Base-by-base conservation (phyloP, 2,113 vertebrate genomes). In the Hippoglossus stenolepis region DNA sequence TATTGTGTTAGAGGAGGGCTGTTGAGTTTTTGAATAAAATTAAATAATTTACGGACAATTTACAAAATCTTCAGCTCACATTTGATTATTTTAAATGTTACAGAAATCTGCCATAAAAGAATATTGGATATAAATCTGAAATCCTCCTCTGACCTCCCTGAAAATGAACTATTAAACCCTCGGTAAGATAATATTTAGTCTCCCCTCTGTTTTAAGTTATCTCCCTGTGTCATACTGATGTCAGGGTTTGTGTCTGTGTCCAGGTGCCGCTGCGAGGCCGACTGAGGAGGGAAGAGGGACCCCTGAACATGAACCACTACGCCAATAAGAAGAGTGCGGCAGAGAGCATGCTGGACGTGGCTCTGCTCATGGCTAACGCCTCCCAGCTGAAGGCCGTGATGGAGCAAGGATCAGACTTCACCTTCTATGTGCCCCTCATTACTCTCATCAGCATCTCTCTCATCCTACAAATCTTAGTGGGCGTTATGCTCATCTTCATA, bases 271-370 rank as follows among this genome's bases (percentile, higher is more conserved):
- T 64, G 13, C 28, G 9, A 1, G 38, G 18, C 0, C 83, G 2
- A 61, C 43, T 77, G 86, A 78, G 88, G 56, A 80, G 83, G 2
- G 83, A 74, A 14, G 78, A 66, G 2, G 49, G 54, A 18, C 94
- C 93, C 5, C 93, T 99, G 79, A 98, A 99, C 81, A 94, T 99
- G 89, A 99, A 99, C 91, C 94, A 97, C 74, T 99, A 99, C 0
- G 97, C 98, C 71, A 99, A 98, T 70, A 99, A 99, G 95, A 99
- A 99, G 94, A 99, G 97, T 0, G 97, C 96, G 0, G 98, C 97
- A 0, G 97, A 99, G 85, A 99, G 98, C 93, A 99, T 99, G 98
- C 89, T 99, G 93, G 98, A 99, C 76, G 90, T 99, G 2, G 98
- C 98, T 0, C 91, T 99, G 66, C 96, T 99, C 62, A 97, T 99